Base-by-base conservation (phyloP, 2,113 vertebrate genomes). In the Chaetura pelagica region DNA sequence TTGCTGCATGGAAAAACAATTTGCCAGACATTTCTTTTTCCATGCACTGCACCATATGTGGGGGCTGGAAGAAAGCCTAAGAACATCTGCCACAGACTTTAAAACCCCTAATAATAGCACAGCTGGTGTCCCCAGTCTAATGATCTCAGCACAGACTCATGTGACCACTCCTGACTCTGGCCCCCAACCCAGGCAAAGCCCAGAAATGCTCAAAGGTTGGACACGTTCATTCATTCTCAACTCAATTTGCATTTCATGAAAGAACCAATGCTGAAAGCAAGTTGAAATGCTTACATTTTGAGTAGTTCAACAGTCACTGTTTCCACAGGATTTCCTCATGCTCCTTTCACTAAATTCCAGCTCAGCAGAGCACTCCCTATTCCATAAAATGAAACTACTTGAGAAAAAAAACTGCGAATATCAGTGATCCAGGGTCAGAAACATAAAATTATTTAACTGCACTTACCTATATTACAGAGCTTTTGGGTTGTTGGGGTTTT, bases 41-140 rank as follows among this genome's bases (percentile, higher is more conserved):
- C 93, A 68, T 58, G 84, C 75, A 76, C 76, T 54, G 77, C 51
- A 90, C 95, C 97, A 84, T 96, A 93, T 96, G 97, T 82, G 75
- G 90, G 94, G 87, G 82, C 91, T 97, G 97, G 97, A 96, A 86
- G 80, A 77, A 49, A 12, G 97, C 96, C 98, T 49, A 46, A 62
- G 84, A 97, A 98, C 98, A 97, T 97, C 97, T 97, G 97, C 92
- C 93, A 40, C 11, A 40, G 95, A 88, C 95, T 86, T 95, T 83
- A 94, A 97, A 95, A 66, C 79, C 90, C 97, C 97, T 97, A 98
- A 98, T 97, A 98, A 98, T 97, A 98, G 97, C 95, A 86, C 97
- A 98, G 98, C 97, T 98, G 97, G 97, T 97, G 98, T 97, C 95
- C 96, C 92, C 90, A 74, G 94, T 34, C 94, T 96, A 89, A 93